Conservation (phyloP, 2,797 vertebrate genomes). For the Pangasius larnaudii region DNA sequence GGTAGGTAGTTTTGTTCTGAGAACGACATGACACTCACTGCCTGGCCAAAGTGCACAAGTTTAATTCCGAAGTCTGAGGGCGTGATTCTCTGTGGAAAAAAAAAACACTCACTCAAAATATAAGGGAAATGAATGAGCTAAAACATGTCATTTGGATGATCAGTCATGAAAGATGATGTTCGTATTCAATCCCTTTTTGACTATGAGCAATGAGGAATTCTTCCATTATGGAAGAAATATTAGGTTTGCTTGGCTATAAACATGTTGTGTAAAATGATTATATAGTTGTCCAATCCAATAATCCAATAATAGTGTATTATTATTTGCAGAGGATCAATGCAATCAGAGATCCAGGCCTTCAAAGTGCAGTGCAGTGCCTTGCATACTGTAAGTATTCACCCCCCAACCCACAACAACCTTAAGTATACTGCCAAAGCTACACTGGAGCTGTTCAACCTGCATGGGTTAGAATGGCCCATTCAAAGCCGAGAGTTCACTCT, state of each 20-base stretch:
- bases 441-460: neutral
- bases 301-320: neutral
- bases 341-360: neutral
- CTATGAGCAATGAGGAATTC: neutral
- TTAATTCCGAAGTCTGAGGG: slow-evolving; percentile 61
- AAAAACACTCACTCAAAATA: neutral
- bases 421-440: neutral
- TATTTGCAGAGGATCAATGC: neutral
- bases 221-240: neutral
- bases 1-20: slow-evolving; percentile 56
- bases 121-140: neutral
- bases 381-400: neutral
- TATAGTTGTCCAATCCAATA: neutral
- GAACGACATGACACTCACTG: slow-evolving; percentile 67
- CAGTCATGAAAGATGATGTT: neutral
- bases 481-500: neutral
- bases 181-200: neutral
- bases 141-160: neutral
- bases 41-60: slow-evolving; percentile 75
- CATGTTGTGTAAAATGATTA: neutral
- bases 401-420: neutral
- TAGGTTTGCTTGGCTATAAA: neutral
- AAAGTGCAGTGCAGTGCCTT: neutral
- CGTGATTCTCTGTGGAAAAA: slow-evolving; percentile 67
- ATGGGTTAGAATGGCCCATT: neutral